Evolutionary conservation across 2,888 invertebrate genomes (phyloP), one percentile per base, ranked within the genome.

Genomic region (Melitaea athalia): DNA sequence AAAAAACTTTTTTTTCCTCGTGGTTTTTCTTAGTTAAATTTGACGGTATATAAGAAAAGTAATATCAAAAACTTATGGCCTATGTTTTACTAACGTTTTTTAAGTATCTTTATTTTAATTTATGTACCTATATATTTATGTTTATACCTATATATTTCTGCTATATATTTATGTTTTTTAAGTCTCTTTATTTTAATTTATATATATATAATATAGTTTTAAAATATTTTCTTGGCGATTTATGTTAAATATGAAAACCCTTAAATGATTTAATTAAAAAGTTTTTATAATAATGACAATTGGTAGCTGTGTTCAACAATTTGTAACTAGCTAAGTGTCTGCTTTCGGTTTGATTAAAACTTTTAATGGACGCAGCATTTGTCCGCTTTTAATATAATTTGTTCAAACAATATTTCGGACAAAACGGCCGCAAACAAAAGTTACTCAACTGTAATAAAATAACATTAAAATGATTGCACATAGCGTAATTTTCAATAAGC

Each of bases 251-350:
- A 49, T 49, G 14, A 49, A 49, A 14, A 6, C 4, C 5, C 53
- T 59, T 65, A 38, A 33, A 14, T 43, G 47, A 64, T 57, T 59
- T 49, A 50, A 65, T 65, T 65, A 69, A 61, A 42, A 69, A 50
- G 57, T 69, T 65, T 64, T 5, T 65, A 62, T 57, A 60, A 47
- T 43, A 65, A 69, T 61, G 65, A 65, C 65, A 65, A 64, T 68
- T 61, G 47, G 42, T 62, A 61, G 59, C 47, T 14, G 59, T 52
- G 45, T 57, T 61, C 60, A 64, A 69, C 65, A 65, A 65, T 69
- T 69, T 57, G 49, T 61, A 69, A 55, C 64, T 53, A 64, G n/a
- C 65, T 62, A 57, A 61, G 61, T 61, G 65, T 47, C 33, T 50
- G 55, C 60, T 68, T 65, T 57, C 61, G 55, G 61, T 61, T 55